Evolutionary conservation across 2,113 vertebrate species (phyloP).

Genomic region (Pimephales promelas): DNA sequence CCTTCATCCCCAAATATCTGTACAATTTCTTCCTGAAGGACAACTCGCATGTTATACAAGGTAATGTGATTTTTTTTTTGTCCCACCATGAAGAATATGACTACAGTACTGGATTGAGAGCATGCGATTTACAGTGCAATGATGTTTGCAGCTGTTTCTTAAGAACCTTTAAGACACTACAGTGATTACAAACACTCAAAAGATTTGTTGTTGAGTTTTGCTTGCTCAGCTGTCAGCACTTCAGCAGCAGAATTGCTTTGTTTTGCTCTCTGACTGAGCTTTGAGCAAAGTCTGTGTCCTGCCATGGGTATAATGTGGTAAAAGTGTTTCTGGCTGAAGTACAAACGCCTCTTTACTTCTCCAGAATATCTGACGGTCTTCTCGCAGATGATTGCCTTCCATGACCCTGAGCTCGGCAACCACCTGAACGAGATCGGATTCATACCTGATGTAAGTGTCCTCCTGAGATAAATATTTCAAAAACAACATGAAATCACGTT

Average conservation of each 20-base stretch:
- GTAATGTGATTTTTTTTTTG: slow-evolving; percentile 71
- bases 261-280: slow-evolving; percentile 17
- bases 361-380: slow-evolving; percentile 97
- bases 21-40: slow-evolving; percentile 99
- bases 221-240: slow-evolving; percentile 23
- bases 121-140: neutral
- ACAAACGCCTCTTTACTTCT: slow-evolving; percentile 48
- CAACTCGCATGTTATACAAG: slow-evolving; percentile 99
- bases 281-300: slow-evolving; percentile 9
- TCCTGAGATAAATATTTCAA: neutral
- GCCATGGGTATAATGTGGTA: neutral
- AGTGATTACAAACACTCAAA: neutral
- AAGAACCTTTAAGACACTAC: neutral
- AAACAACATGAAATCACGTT: neutral
- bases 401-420: slow-evolving; percentile 97
- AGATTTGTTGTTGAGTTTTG: slow-evolving; percentile 8
- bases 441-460: slow-evolving; percentile 95
- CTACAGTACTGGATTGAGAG: neutral
- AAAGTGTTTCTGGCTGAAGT: neutral
- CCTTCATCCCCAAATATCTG: slow-evolving; percentile 98
- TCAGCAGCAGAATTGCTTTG: neutral
- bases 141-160: neutral
- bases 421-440: slow-evolving; percentile 99
- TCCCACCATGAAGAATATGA: neutral
- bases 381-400: slow-evolving; percentile 99